Evolutionary conservation across 1,140 invertebrate genomes (phyloP).

Genomic region (Aphelenchoides fujianensis): DNA sequence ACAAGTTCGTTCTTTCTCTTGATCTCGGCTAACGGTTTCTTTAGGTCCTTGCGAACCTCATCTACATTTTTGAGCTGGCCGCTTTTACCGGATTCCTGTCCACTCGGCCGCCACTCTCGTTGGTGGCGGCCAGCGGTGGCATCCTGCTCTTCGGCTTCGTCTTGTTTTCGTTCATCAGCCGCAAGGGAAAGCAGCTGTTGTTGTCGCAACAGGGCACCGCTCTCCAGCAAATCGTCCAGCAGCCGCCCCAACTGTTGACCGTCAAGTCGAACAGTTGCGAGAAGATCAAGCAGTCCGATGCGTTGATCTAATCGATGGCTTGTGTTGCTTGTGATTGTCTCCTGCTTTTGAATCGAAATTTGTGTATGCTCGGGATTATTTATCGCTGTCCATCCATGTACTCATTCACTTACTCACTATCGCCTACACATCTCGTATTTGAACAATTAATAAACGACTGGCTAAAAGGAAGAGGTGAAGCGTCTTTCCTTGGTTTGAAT

Average conservation of each 20-base stretch:
- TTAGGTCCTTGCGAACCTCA: constrained; percentile 53
- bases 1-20: constrained; percentile 38
- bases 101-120: constrained; percentile 38
- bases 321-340: not conserved
- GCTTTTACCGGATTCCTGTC: constrained; percentile 56
- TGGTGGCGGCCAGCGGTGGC: constrained; percentile 38
- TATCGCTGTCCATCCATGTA: too few relatives aligned
- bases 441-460: too few relatives aligned
- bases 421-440: not conserved
- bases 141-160: constrained; percentile 51
- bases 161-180: constrained; percentile 48
- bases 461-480: too few relatives aligned
- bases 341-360: too few relatives aligned
- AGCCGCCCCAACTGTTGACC: not conserved
- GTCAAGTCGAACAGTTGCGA: not conserved
- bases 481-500: too few relatives aligned
- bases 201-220: constrained; percentile 9
- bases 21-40: not conserved
- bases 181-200: constrained; percentile 36
- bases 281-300: too few relatives aligned
- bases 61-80: constrained; percentile 56
- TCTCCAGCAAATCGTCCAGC: not conserved
- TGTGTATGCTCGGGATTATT: not conserved
- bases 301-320: too few relatives aligned
- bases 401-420: too few relatives aligned